These are phyloP conservation scores for Polyploca ridens DNA, from an alignment of 2,888 invertebrate species.

Conservation along the genomic window DNA sequence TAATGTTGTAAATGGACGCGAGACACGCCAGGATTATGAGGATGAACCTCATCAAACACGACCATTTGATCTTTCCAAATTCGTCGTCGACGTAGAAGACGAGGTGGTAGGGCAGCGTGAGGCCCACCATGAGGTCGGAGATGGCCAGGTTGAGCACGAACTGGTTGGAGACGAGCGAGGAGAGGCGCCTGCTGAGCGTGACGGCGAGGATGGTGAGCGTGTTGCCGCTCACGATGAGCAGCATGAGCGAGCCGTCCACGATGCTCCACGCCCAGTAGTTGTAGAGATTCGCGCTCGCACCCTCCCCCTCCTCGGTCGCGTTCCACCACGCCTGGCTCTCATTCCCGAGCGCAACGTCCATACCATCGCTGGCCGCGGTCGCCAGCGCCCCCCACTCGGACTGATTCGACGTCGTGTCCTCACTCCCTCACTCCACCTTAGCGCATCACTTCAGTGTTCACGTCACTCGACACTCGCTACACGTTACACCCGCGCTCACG, in stretches of 20 bases:
- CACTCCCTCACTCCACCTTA: constrained; percentile 66
- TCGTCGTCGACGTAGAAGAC: constrained; percentile 88
- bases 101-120: constrained; percentile 91
- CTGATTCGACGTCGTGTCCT: constrained; percentile 76
- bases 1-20: constrained; percentile 91
- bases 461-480: constrained; percentile 56
- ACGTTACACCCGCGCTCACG: constrained; percentile 47
- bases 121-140: constrained; percentile 91
- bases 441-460: constrained; percentile 54
- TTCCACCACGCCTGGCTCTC: constrained; percentile 68
- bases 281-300: constrained; percentile 58
- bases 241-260: constrained; percentile 86
- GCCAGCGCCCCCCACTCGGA: constrained; percentile 77
- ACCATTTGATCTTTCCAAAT: constrained; percentile 85
- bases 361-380: constrained; percentile 80
- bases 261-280: constrained; percentile 86
- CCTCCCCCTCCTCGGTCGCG: constrained; percentile 58
- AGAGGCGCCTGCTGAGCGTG: constrained; percentile 87
- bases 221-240: constrained; percentile 89
- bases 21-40: constrained; percentile 90
- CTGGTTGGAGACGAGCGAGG: constrained; percentile 89
- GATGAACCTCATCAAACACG: constrained; percentile 89
- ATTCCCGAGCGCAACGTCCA: constrained; percentile 77
- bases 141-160: constrained; percentile 92
- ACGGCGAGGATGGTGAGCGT: constrained; percentile 90